Base-by-base conservation (phyloP, 1,140 invertebrate species). In the Venturia canescens region DNA sequence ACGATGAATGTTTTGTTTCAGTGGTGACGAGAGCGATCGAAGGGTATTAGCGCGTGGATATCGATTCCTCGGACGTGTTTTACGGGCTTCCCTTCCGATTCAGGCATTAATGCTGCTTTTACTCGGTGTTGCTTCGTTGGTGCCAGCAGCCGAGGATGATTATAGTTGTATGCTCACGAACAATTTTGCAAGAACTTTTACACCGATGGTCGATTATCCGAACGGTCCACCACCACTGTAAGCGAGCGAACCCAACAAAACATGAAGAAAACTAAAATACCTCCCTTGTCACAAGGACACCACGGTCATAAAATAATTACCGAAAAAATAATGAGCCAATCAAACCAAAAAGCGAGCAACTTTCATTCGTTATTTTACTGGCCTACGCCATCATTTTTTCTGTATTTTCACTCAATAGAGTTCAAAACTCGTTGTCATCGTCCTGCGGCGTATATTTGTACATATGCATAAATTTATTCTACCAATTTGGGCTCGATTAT, bases 171-270 rank as follows among this genome's bases (percentile, higher is more conserved):
- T 95, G 89, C 92, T 97, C 83, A 94, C 95, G 80, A 97, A 98
- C 87, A 97, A 95, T 80, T 95, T 98, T 81, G 94, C 94, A 0
- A 93, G 94, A 81, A 96, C 95, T 84, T 94, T 98, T 26, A 95
- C 97, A 80, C 97, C 97, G 26, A 95, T 98, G 91, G 93, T 98
- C 83, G 94, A 95, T 31, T 98, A 98, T 91, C 95, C 96, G 29
- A 95, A 98, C 87, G 97, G 97, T 80, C 97, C 97, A 31, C 97
- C 97, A 60, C 97, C 98, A 27, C 93, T 97, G 16, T 98, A 95
- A 50, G 13, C 70, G 6, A 48, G 50, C 26, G 23, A 66, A 15
- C 23, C 3, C n/a, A 66, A 23, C 21, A 29, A 69, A 18, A 69
- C 31, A 69, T 21, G 53, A 80, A 53, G 44, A 83, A 31, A 78